Evolutionary conservation across 2,113 vertebrate genomes (phyloP).

Genomic region (Salvator merianae): DNA sequence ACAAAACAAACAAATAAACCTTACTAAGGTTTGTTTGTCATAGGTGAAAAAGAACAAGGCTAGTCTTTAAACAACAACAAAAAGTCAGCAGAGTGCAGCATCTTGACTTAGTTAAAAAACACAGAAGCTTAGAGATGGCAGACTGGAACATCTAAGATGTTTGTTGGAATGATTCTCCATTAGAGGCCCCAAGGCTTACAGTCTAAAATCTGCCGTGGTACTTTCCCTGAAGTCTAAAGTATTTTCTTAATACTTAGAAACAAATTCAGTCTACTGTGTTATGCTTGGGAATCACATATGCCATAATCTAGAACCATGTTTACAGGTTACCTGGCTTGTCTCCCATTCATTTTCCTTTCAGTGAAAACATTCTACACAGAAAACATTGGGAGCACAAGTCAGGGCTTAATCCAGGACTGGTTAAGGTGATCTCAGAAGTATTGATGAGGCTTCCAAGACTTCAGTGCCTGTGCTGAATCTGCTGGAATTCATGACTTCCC

Average conservation of each 20-base stretch:
- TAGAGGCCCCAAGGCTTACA: background rate
- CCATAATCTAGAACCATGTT: background rate
- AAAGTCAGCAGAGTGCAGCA: background rate
- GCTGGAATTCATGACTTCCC: too few species aligned
- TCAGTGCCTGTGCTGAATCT: too few species aligned
- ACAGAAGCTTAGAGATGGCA: background rate
- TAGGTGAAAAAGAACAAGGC: slow-evolving; percentile 5
- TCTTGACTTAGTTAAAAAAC: too few species aligned
- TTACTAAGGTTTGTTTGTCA: slow-evolving; percentile 31
- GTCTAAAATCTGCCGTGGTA: background rate
- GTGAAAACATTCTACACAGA: too few species aligned
- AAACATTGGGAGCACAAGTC: too few species aligned
- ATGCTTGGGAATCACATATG: background rate
- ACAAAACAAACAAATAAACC: background rate
- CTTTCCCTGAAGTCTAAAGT: background rate
- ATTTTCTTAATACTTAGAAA: background rate
- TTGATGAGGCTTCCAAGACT: too few species aligned
- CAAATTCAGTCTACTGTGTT: background rate
- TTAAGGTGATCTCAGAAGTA: too few species aligned
- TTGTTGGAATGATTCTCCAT: too few species aligned
- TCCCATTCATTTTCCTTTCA: background rate
- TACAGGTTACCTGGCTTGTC: background rate
- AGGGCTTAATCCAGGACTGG: too few species aligned
- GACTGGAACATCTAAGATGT: background rate
- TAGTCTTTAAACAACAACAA: slow-evolving; percentile 5